These are phyloP conservation scores for Cyprinodon tularosa DNA, from an alignment of 2,113 vertebrate species.

Conservation along the genomic window DNA sequence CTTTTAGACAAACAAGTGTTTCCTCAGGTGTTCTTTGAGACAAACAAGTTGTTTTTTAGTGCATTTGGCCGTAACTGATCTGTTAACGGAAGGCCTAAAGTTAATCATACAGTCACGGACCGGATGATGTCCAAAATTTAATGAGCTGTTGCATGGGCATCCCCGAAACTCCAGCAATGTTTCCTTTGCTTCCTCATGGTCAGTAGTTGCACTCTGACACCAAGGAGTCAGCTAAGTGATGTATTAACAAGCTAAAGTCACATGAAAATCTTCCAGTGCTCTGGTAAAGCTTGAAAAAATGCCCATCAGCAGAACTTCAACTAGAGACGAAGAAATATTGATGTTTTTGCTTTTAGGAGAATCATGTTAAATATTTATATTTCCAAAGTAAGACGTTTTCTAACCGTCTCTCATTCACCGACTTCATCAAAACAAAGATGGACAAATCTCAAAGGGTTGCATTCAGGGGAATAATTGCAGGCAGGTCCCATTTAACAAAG, in stretches of 20 bases:
- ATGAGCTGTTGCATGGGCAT: constrained; percentile 43
- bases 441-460: constrained; percentile 57
- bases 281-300: not conserved
- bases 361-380: not conserved
- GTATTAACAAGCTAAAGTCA: constrained; percentile 44
- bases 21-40: not conserved
- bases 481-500: constrained; percentile 61
- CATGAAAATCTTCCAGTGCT: constrained; percentile 10
- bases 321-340: not conserved
- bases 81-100: constrained; percentile 39
- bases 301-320: not conserved
- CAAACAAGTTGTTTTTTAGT: constrained; percentile 13
- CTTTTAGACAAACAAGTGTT: not conserved
- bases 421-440: constrained; percentile 25
- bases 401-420: not conserved
- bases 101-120: constrained; percentile 57
- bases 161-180: constrained; percentile 19
- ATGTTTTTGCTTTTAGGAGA: not conserved
- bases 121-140: not conserved
- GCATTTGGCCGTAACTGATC: not conserved
- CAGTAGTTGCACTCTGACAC: constrained; percentile 27
- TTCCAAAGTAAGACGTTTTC: not conserved
- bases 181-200: constrained; percentile 26
- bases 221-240: constrained; percentile 33
- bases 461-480: constrained; percentile 55